Percentiles rank a stretch among this genome's conserved stretches.
Conservation (phyloP, 2,888 invertebrate genomes). For the Lasioglossum zephyrum region DNA sequence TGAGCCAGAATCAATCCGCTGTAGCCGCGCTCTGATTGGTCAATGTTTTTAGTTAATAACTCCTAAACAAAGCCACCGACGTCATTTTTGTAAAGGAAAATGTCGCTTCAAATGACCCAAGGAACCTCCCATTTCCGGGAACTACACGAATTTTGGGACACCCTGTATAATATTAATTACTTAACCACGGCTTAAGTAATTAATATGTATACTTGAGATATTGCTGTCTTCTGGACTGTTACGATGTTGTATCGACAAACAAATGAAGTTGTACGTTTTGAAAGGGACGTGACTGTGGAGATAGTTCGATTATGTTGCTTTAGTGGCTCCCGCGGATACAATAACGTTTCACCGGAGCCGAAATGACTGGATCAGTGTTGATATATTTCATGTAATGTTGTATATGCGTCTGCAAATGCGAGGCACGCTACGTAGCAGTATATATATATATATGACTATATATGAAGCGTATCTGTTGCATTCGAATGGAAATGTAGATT, state of each 20-base stretch:
- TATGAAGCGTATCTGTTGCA: conserved; percentile 3
- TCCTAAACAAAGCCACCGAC: too few species aligned
- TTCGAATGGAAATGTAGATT: background rate
- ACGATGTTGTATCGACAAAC: conserved; percentile 34
- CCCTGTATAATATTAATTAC: too few species aligned
- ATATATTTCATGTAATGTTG: conserved; percentile 50
- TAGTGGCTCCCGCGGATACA: conserved; percentile 46
- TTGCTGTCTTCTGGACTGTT: background rate
- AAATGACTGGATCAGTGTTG: conserved; percentile 28
- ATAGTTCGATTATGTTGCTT: conserved; percentile 30
- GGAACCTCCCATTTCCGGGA: too few species aligned
- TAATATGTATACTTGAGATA: background rate
- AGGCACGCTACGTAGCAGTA: conserved; percentile 4
- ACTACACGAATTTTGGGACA: too few species aligned
- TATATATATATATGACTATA: too few species aligned
- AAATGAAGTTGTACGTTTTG: background rate
- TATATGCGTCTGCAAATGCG: conserved; percentile 30
- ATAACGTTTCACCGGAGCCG: conserved; percentile 35
- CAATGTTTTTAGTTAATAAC: too few species aligned
- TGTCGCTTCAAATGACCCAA: too few species aligned
- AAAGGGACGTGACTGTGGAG: background rate
- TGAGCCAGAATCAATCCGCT: too few species aligned
- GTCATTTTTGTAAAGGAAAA: too few species aligned
- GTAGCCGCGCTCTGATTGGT: too few species aligned
- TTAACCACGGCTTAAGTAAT: background rate